Conservation (phyloP, 2,797 vertebrate species). For the Pseudochirops corinnae region DNA sequence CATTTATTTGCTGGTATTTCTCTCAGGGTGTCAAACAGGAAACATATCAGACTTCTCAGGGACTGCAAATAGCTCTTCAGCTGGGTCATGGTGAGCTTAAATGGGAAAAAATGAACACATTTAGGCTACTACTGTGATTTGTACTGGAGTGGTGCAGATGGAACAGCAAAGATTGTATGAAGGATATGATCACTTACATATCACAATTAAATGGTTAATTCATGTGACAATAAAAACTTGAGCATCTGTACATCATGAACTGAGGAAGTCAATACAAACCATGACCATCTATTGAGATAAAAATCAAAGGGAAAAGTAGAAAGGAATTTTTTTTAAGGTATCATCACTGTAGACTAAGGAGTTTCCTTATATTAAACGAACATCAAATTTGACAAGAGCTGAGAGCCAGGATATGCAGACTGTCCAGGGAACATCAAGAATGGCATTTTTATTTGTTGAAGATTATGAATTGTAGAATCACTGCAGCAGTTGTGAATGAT, state of each 20-base stretch:
- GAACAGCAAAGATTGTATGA: background rate
- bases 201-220: background rate
- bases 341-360: constrained; percentile 38
- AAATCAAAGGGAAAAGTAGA: constrained; percentile 49
- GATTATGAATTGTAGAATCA: constrained; percentile 74
- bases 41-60: background rate
- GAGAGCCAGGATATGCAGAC: constrained; percentile 31
- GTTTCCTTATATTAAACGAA: constrained; percentile 32
- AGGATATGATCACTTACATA: background rate
- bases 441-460: constrained; percentile 74
- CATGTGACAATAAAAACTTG: constrained; percentile 9
- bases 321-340: constrained; percentile 59
- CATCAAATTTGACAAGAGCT: constrained; percentile 41
- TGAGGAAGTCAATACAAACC: background rate
- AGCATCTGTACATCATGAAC: background rate
- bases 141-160: background rate
- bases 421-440: constrained; percentile 68
- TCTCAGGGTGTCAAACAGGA: constrained; percentile 5
- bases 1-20: background rate
- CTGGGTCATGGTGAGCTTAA: constrained; percentile 20
- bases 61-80: background rate
- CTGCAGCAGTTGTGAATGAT: constrained; percentile 74
- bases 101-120: background rate
- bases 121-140: constrained; percentile 15
- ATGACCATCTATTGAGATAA: constrained; percentile 40